These are phyloP conservation scores for Conus canariensis DNA, from an alignment of 2,888 invertebrate species.

Conservation along the genomic window DNA sequence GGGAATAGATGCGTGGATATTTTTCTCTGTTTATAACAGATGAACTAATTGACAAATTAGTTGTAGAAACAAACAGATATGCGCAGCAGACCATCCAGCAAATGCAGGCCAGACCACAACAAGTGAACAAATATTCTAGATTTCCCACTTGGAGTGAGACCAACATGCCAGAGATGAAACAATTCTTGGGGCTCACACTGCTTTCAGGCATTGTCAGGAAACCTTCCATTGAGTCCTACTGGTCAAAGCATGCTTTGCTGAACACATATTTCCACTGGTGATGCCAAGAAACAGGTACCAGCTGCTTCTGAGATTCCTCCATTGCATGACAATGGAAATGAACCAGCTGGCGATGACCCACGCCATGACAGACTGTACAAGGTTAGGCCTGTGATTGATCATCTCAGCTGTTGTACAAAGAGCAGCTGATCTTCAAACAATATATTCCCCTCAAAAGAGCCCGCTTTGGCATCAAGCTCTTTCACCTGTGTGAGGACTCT, in stretches of 20 bases:
- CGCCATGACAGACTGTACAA: conserved; percentile 48
- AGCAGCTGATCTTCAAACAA: conserved; percentile 30
- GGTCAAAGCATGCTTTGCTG: not conserved
- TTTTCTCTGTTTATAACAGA: conserved; percentile 10
- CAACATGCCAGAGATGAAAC: conserved; percentile 25
- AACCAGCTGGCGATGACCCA: conserved; percentile 31
- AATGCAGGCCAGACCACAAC: not conserved
- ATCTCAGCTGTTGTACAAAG: conserved; percentile 36
- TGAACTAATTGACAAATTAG: conserved; percentile 8
- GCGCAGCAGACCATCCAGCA: conserved; percentile 14
- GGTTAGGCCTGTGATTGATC: conserved; percentile 48
- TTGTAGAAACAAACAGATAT: conserved; percentile 28
- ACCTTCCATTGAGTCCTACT: not conserved
- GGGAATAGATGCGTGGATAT: not conserved
- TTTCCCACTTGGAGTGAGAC: conserved; percentile 17
- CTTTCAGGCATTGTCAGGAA: conserved; percentile 20
- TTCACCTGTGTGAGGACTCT: conserved; percentile 2
- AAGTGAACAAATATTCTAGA: not conserved
- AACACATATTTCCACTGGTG: not conserved
- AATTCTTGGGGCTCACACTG: conserved; percentile 29
- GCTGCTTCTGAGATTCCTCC: conserved; percentile 46
- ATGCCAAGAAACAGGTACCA: conserved; percentile 21
- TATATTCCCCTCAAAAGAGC: conserved; percentile 41
- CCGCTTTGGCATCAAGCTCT: conserved; percentile 19
- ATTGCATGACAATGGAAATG: conserved; percentile 52